Conservation (phyloP, 1,140 invertebrate genomes). For the Carposina sasakii region DNA sequence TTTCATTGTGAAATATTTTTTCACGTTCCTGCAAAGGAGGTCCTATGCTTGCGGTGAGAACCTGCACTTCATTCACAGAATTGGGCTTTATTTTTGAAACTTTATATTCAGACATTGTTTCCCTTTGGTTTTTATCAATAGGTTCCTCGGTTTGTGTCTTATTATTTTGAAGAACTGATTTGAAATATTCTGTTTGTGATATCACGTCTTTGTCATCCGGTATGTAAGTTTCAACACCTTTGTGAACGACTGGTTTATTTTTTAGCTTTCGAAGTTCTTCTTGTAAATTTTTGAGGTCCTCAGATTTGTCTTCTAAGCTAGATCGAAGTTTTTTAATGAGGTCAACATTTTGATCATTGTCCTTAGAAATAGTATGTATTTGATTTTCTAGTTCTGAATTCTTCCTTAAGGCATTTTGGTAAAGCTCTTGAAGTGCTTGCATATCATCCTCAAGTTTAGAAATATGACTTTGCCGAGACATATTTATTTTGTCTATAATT, state of each 20-base stretch:
- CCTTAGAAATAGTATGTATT: slow-evolving; percentile 17
- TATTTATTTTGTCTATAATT: slow-evolving; percentile 46
- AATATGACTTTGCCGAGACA: slow-evolving; percentile 39
- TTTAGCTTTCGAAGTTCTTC: slow-evolving; percentile 27
- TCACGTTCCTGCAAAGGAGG: no score
- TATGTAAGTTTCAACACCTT: slow-evolving; percentile 7
- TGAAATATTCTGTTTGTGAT: slow-evolving; percentile 6
- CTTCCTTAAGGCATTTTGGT: slow-evolving; percentile 33
- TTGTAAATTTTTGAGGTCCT: slow-evolving; percentile 33
- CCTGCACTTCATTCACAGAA: slow-evolving; percentile 41
- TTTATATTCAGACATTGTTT: slow-evolving; percentile 14
- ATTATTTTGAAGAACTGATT: not conserved
- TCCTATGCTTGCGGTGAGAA: slow-evolving; percentile 37
- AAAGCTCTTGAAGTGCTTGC: slow-evolving; percentile 35
- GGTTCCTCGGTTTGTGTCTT: not conserved
- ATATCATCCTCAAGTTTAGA: slow-evolving; percentile 46
- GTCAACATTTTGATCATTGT: slow-evolving; percentile 22
- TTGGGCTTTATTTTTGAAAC: slow-evolving; percentile 16
- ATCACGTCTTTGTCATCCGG: slow-evolving; percentile 2
- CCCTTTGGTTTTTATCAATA: not conserved
- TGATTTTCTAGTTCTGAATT: slow-evolving; percentile 37
- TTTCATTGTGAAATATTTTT: no score
- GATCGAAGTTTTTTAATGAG: slow-evolving; percentile 26
- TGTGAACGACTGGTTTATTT: slow-evolving; percentile 21
- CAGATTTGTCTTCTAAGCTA: slow-evolving; percentile 31